Evolutionary conservation across 2,888 invertebrate genomes (phyloP).

Genomic region (Heliconius ismenius): DNA sequence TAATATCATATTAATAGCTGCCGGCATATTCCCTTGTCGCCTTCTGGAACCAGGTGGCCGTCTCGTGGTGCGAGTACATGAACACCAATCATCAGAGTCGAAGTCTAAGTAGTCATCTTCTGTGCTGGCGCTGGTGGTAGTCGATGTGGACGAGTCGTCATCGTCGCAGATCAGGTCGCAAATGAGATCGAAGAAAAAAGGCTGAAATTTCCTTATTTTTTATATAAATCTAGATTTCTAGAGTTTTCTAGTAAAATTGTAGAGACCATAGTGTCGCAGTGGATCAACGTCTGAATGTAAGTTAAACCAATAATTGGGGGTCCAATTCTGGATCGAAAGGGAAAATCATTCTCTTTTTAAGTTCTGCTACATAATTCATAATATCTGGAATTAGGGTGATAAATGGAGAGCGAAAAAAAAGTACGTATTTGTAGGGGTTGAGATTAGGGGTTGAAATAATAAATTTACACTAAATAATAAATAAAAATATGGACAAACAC

Average conservation of each 20-base stretch:
- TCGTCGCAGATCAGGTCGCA: constrained; percentile 62
- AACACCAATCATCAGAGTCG: constrained; percentile 42
- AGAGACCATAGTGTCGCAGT: too few species aligned
- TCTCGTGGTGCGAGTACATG: constrained; percentile 41
- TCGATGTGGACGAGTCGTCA: constrained; percentile 52
- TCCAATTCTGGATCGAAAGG: too few species aligned
- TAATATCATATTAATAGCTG: constrained; percentile 52
- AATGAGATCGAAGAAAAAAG: constrained; percentile 54
- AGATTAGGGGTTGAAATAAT: too few species aligned
- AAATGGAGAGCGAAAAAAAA: neutral
- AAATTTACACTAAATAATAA: neutral
- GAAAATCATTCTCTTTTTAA: too few species aligned
- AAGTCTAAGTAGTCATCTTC: constrained; percentile 44
- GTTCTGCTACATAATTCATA: neutral
- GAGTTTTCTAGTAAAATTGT: too few species aligned
- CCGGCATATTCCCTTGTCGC: constrained; percentile 39
- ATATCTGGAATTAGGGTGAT: too few species aligned
- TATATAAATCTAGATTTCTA: too few species aligned
- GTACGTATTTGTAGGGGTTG: too few species aligned
- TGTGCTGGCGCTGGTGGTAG: constrained; percentile 46
- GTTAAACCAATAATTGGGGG: too few species aligned
- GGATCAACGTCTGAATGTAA: too few species aligned
- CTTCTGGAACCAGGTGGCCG: constrained; percentile 42
- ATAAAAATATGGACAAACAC: neutral
- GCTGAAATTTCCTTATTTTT: constrained; percentile 51